phyloP scores from a whole-genome alignment of 2,797 vertebrate species.

The Diglossa cyanea region DNA sequence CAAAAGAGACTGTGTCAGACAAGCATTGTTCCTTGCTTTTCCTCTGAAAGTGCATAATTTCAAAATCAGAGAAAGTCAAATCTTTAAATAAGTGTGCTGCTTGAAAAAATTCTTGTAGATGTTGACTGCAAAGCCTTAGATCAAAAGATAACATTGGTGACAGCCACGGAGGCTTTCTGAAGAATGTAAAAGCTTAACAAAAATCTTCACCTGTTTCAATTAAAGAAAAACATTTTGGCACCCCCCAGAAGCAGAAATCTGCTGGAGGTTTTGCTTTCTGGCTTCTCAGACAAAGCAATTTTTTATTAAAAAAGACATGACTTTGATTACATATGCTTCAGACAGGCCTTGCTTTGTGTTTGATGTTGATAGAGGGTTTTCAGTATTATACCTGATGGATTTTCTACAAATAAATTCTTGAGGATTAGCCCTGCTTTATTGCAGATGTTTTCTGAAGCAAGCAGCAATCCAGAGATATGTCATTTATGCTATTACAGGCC shows the following conservation, averaged over 20 bases:
- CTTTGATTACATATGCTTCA: not conserved
- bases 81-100: not conserved
- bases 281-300: not conserved
- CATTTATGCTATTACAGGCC: conserved; percentile 28
- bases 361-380: conserved; percentile 37
- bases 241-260: not conserved
- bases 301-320: not conserved
- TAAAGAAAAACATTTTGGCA: not conserved
- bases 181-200: not conserved
- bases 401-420: conserved; percentile 47
- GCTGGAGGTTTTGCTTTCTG: not conserved
- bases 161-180: not conserved
- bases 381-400: conserved; percentile 29
- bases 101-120: not conserved
- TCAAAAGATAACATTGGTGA: not conserved
- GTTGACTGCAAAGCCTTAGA: not conserved
- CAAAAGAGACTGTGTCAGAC: not conserved
- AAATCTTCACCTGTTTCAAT: not conserved
- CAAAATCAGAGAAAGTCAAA: not conserved
- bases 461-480: conserved; percentile 9
- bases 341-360: conserved; percentile 18
- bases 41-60: not conserved
- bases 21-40: not conserved
- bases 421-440: conserved; percentile 50
- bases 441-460: conserved; percentile 40